Percentiles rank a stretch among this genome's conserved stretches.
These are phyloP conservation scores for Euphonia xanthogaster DNA, from an alignment of 2,797 vertebrate species.

Conservation along the genomic window DNA sequence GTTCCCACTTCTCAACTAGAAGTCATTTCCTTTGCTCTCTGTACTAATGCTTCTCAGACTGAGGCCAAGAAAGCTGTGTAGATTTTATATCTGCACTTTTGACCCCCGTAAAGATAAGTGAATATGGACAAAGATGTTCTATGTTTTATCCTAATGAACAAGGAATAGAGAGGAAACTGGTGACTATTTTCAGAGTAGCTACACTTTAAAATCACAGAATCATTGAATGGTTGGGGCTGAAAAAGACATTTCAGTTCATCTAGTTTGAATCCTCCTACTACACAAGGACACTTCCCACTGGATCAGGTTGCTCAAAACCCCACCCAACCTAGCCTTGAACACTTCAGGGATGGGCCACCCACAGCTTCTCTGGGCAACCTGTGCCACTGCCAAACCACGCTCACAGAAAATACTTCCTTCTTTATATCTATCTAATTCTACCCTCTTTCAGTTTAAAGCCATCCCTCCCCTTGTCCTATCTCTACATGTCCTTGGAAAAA, in stretches of 20 bases:
- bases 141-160: background rate
- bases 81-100: background rate
- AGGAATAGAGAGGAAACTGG: background rate
- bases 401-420: background rate
- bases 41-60: background rate
- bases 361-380: background rate
- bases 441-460: background rate
- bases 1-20: background rate
- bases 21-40: background rate
- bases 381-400: background rate
- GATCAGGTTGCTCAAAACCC: background rate
- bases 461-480: fast-evolving
- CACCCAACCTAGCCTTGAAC: background rate
- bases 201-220: background rate
- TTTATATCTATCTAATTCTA: background rate
- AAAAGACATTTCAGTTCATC: background rate
- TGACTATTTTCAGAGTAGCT: background rate
- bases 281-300: too few relatives aligned
- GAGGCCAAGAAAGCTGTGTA: background rate
- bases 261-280: background rate
- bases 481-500: background rate
- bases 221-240: background rate
- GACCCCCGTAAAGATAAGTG: background rate
- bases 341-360: background rate
- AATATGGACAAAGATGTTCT: background rate